Conservation (phyloP, 1,140 invertebrate species). For the Conopomorpha cramerella region DNA sequence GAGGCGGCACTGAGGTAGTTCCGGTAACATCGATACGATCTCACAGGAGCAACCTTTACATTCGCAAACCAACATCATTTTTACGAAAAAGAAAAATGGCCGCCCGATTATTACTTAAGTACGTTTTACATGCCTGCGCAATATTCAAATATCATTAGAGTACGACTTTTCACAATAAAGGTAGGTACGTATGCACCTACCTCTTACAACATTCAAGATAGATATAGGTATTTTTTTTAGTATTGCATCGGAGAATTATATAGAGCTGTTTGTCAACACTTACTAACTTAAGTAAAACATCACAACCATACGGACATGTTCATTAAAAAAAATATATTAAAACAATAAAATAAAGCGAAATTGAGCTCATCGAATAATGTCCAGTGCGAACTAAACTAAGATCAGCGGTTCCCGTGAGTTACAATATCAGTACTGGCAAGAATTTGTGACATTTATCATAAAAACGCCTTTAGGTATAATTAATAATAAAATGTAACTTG, state of each 20-base stretch:
- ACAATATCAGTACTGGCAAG: conserved; percentile 35
- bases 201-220: too few species aligned
- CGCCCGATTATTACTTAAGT: too few species aligned
- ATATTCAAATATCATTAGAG: too few species aligned
- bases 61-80: too few species aligned
- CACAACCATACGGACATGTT: conserved; percentile 57
- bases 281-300: conserved; percentile 60
- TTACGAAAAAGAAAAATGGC: too few species aligned
- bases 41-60: too few species aligned
- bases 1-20: too few species aligned
- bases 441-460: conserved; percentile 40
- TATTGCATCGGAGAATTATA: too few species aligned
- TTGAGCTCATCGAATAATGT: conserved; percentile 27
- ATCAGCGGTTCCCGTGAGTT: conserved; percentile 22
- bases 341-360: conserved; percentile 33
- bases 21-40: too few species aligned
- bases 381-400: conserved; percentile 35
- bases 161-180: conserved; percentile 25
- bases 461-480: conserved; percentile 15
- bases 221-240: too few species aligned
- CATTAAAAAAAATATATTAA: conserved; percentile 36
- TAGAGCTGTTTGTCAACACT: conserved; percentile 39
- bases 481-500: conserved; percentile 30
- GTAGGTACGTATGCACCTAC: conserved; percentile 26
- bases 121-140: too few species aligned